Evolutionary conservation across 2,888 invertebrate genomes (phyloP).

Genomic region (Papilio elwesi): DNA sequence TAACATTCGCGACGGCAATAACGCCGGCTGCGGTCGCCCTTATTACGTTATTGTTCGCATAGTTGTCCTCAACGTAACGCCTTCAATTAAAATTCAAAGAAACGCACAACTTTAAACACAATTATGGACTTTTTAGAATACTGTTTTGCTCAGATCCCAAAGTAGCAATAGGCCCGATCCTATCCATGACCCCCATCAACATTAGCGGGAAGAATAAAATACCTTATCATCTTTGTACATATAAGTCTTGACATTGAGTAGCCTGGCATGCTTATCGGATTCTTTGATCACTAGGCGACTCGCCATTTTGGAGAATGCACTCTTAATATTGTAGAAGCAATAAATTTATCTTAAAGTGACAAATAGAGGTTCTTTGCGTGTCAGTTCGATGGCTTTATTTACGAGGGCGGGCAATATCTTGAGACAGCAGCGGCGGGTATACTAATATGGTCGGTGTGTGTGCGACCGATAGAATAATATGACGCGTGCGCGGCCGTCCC

Average conservation of each 20-base stretch:
- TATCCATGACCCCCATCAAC: too few species aligned
- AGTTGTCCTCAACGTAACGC: slow-evolving; percentile 30
- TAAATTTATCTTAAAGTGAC: slow-evolving; percentile 56
- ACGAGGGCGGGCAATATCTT: slow-evolving; percentile 77
- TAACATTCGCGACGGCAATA: slow-evolving; percentile 72
- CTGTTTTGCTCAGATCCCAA: neutral
- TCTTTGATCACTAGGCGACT: neutral
- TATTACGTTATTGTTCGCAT: slow-evolving; percentile 69
- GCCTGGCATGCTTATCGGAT: neutral
- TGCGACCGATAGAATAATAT: slow-evolving; percentile 81
- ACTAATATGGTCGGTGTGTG: slow-evolving; percentile 80
- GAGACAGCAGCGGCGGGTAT: slow-evolving; percentile 73
- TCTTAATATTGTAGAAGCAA: slow-evolving; percentile 7
- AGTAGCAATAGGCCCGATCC: too few species aligned
- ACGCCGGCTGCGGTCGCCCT: slow-evolving; percentile 68
- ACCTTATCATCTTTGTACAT: too few species aligned
- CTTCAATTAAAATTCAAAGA: slow-evolving; percentile 2
- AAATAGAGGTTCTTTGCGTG: slow-evolving; percentile 54
- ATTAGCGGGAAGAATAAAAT: too few species aligned
- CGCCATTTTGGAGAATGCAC: neutral
- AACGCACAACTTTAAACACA: neutral
- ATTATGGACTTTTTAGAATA: neutral
- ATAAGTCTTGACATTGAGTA: too few species aligned
- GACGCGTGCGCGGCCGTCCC: slow-evolving; percentile 73
- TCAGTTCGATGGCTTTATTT: slow-evolving; percentile 74